Evolutionary conservation across 1,140 invertebrate genomes (phyloP).

Genomic region (Meloidogyne hapla): DNA sequence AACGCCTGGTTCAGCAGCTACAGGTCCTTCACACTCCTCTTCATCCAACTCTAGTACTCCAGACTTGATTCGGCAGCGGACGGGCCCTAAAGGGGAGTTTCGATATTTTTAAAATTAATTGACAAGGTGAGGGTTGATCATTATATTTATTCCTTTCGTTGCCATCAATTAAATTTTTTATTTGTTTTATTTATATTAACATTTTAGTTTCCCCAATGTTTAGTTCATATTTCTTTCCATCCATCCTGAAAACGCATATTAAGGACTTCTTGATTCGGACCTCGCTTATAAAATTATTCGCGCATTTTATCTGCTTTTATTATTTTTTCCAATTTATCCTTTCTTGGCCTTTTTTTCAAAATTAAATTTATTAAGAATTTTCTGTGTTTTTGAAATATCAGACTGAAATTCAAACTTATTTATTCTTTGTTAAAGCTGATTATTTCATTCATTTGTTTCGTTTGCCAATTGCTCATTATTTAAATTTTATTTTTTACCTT

Average conservation of each 20-base stretch:
- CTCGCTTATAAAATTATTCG: no score
- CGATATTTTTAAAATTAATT: constrained; percentile 78
- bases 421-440: no score
- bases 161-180: not conserved
- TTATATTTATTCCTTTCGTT: not conserved
- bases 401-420: no score
- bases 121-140: not conserved
- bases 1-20: not conserved
- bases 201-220: not conserved
- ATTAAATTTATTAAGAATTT: no score
- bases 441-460: no score
- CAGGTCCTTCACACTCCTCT: not conserved
- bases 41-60: constrained; percentile 51
- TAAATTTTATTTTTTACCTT: no score
- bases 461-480: no score
- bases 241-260: not conserved
- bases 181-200: not conserved
- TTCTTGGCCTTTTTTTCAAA: no score
- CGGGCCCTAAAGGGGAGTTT: constrained; percentile 91
- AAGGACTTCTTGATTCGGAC: not conserved
- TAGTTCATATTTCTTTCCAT: not conserved
- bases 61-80: constrained; percentile 69
- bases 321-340: no score
- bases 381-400: no score
- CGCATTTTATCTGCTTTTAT: no score